A percentile compares a stretch with the other conserved stretches of the same genome.
These are phyloP conservation scores for Chironomus striatipennis DNA, from an alignment of 1,140 invertebrate genomes.

Conservation along the genomic window DNA sequence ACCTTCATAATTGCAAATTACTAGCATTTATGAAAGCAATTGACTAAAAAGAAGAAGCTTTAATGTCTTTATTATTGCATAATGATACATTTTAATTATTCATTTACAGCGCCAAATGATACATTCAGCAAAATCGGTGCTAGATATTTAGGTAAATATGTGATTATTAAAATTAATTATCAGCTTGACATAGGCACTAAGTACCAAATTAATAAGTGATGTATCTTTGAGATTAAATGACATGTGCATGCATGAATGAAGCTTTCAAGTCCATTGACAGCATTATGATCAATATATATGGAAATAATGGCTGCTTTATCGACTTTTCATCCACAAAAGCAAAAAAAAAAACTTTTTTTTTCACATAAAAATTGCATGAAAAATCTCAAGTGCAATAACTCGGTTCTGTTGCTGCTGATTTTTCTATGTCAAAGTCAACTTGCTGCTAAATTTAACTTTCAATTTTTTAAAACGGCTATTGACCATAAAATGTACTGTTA, in stretches of 20 bases:
- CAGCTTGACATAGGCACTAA: too few relatives aligned
- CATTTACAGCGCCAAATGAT: neutral
- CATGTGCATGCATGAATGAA: too few relatives aligned
- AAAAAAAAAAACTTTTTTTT: too few relatives aligned
- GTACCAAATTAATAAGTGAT: too few relatives aligned
- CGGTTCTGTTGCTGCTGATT: neutral
- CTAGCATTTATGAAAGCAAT: too few relatives aligned
- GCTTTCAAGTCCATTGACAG: too few relatives aligned
- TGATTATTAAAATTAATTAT: too few relatives aligned
- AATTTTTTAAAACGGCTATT: neutral
- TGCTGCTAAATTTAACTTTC: neutral
- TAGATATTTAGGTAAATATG: constrained; percentile 20
- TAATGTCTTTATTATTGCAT: too few relatives aligned
- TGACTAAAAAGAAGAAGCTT: too few relatives aligned
- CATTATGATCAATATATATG: too few relatives aligned
- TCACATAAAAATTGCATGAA: neutral
- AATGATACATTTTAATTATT: neutral
- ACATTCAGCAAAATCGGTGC: constrained; percentile 2
- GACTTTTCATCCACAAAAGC: neutral
- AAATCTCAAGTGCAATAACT: neutral
- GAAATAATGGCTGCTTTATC: neutral
- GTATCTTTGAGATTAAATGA: too few relatives aligned
- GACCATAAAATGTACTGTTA: neutral
- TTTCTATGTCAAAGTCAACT: constrained; percentile 18
- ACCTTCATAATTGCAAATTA: too few relatives aligned